Base-by-base conservation (phyloP, 1,140 invertebrate genomes). In the Ooceraea biroi region DNA sequence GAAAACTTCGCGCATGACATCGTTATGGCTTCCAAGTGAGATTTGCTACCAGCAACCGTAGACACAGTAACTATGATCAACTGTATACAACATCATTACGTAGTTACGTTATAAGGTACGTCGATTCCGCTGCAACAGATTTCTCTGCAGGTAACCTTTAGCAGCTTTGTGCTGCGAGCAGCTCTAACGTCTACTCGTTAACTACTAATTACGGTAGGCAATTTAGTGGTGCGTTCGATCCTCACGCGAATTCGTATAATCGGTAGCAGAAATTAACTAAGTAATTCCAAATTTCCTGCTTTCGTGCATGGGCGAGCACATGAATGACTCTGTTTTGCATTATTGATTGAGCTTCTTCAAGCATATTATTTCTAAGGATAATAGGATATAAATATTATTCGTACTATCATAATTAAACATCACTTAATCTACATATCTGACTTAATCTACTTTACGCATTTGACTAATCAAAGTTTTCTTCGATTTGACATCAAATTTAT, bases 61-160 rank as follows among this genome's bases (percentile, higher is more conserved):
- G 46, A 71, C 63, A 25, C 63, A 22, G 63, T 76, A 85, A 87
- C 82, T 82, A 83, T 69, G 77, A 86, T 86, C 84, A 86, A 85
- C 60, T 69, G 46, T 72, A 61, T 73, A 63, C 78, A 83, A 77
- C 46, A 44, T 77, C 84, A 63, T 87, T 83, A 86, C 30, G 36
- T 63, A 83, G 78, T 86, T 76, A 66, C 65, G 4, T 61, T 69
- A 69, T 74, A 63, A 69, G 27, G 63, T 41, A 76, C 55, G 25
- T 77, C 71, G 65, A 72, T 85, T 83, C 85, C 61, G 77, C 44
- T 83, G n/a, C 44, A 19, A 71, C 55, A 76, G 68, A 55, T 48
- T 60, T 57, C 48, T 73, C 58, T 4, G 25, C 52, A 52, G 61
- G n/a, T 55, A 41, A 36, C 69, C 58, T 36, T 57, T 61, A 73